Evolutionary conservation across 2,888 invertebrate species (phyloP).

Genomic region (Dione vanillae): DNA sequence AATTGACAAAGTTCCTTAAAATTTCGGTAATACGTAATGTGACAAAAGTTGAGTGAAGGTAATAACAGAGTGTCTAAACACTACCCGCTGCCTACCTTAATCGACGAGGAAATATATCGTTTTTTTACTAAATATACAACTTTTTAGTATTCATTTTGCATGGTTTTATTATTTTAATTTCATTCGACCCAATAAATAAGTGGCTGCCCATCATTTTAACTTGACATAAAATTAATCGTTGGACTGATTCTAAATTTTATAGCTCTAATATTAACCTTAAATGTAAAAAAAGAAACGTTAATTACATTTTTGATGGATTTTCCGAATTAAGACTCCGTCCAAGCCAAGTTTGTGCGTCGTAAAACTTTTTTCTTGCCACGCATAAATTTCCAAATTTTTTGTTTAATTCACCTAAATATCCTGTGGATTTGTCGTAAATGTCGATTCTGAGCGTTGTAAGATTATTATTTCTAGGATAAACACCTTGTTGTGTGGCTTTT

Average conservation of each 20-base stretch:
- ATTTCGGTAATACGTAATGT: too few relatives aligned
- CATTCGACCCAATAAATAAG: conserved; percentile 14
- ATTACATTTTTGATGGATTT: conserved; percentile 68
- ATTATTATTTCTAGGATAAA: conserved; percentile 67
- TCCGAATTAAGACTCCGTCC: conserved; percentile 65
- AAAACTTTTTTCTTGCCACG: conserved; percentile 59
- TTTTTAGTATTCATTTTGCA: background rate
- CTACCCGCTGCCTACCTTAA: background rate
- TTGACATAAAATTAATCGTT: conserved; percentile 36
- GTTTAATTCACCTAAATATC: conserved; percentile 80
- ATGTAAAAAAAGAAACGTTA: conserved; percentile 57
- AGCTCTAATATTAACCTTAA: conserved; percentile 21
- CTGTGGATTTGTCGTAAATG: conserved; percentile 80
- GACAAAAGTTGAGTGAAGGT: too few relatives aligned
- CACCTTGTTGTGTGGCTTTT: conserved; percentile 62
- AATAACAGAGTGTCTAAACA: too few relatives aligned
- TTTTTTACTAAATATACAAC: background rate
- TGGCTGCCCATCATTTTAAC: conserved; percentile 24
- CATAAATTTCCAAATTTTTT: conserved; percentile 72
- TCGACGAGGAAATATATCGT: background rate
- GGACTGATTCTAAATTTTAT: conserved; percentile 38
- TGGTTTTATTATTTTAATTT: conserved; percentile 1
- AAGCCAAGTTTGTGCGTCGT: conserved; percentile 69
- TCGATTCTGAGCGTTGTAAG: conserved; percentile 63
- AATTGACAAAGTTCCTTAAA: too few relatives aligned